Conservation (phyloP, 2,797 vertebrate genomes). For the Thalassophryne amazonica region DNA sequence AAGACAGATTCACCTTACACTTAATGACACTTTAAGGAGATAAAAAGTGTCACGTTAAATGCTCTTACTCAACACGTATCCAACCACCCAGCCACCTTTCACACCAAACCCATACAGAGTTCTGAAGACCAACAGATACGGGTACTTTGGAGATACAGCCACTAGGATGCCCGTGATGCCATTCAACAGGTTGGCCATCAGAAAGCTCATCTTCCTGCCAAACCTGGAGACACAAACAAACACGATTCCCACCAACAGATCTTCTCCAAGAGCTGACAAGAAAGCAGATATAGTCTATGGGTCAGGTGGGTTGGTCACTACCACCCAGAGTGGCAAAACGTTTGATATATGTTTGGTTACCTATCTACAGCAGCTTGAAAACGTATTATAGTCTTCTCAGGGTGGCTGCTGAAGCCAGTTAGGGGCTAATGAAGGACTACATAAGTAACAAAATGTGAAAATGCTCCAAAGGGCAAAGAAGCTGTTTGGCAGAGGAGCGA, state of each 20-base stretch:
- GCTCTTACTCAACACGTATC: slow-evolving; percentile 89
- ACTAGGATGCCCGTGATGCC: slow-evolving; percentile 86
- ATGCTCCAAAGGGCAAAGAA: too few species aligned
- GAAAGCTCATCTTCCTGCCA: slow-evolving; percentile 86
- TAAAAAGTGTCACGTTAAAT: not conserved
- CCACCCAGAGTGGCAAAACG: too few species aligned
- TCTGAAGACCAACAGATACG: slow-evolving; percentile 86
- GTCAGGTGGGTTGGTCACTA: too few species aligned
- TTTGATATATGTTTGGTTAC: too few species aligned
- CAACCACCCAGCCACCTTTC: slow-evolving; percentile 92
- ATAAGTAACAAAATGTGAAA: too few species aligned
- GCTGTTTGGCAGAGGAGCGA: too few species aligned
- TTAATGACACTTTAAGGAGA: not conserved
- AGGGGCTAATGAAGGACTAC: too few species aligned
- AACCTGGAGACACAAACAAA: slow-evolving; percentile 74
- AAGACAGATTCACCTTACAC: not conserved
- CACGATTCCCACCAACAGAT: not conserved
- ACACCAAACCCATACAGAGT: slow-evolving; percentile 88
- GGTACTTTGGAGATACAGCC: slow-evolving; percentile 87
- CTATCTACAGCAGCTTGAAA: too few species aligned
- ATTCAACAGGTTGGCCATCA: slow-evolving; percentile 85
- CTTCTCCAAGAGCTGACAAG: too few species aligned
- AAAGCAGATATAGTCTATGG: too few species aligned
- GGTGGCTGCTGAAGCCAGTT: too few species aligned
- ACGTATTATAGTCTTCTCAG: too few species aligned